phyloP scores from a whole-genome alignment of 64 coral and sea anemone genomes.

The Stichodactyla mertensii region DNA sequence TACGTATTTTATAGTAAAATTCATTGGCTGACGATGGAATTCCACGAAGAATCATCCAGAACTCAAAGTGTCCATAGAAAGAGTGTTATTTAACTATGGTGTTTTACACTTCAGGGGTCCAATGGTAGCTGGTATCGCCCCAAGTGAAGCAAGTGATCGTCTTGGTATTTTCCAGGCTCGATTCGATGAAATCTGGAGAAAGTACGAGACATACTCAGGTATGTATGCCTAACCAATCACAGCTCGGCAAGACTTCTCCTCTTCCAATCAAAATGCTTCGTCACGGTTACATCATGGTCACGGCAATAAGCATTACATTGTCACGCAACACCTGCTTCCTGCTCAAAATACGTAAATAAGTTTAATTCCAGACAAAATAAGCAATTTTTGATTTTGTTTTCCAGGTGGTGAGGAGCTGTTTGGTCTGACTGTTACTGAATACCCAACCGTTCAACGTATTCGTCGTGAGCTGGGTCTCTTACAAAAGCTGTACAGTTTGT shows the following conservation, averaged over 20 bases:
- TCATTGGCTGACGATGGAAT: no score
- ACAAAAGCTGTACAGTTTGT: constrained; percentile 93
- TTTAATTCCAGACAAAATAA: background rate
- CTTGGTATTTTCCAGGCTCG: constrained; percentile 96
- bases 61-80: no score
- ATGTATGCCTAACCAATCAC: background rate
- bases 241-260: no score
- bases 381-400: background rate
- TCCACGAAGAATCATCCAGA: no score
- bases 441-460: constrained; percentile 83
- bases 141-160: constrained; percentile 93
- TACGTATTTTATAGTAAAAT: constrained; percentile 12
- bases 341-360: no score
- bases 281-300: no score
- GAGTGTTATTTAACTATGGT: background rate
- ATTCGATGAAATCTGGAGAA: constrained; percentile 98
- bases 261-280: no score
- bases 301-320: no score
- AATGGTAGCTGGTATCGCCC: constrained; percentile 90
- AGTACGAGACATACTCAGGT: constrained; percentile 99
- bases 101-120: constrained; percentile 53
- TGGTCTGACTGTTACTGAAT: constrained; percentile 79
- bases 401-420: constrained; percentile 91
- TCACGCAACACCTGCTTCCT: no score
- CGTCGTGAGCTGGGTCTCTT: constrained; percentile 80